These are phyloP conservation scores for Coreius guichenoti DNA, from an alignment of 2,797 vertebrate genomes.

Conservation along the genomic window DNA sequence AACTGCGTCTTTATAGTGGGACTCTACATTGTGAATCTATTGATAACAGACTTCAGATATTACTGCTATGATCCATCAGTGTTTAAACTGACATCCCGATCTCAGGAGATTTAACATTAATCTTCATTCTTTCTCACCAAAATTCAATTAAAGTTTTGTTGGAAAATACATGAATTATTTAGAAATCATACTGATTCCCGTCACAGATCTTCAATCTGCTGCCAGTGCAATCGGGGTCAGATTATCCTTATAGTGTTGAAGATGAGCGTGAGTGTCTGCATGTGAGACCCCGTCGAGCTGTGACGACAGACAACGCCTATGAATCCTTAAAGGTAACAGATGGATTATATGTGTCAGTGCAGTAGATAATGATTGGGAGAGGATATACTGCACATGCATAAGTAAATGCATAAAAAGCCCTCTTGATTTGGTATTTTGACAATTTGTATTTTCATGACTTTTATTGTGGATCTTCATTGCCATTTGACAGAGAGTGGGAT, in stretches of 20 bases:
- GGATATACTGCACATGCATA: not conserved
- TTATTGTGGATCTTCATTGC: not conserved
- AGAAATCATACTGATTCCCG: not conserved
- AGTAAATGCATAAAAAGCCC: not conserved
- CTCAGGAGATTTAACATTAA: not conserved
- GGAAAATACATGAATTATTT: not conserved
- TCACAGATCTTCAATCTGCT: constrained; percentile 53
- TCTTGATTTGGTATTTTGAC: no score
- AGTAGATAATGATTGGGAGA: not conserved
- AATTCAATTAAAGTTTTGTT: not conserved
- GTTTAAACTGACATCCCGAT: not conserved
- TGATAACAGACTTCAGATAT: no score
- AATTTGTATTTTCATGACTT: not conserved
- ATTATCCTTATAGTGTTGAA: not conserved
- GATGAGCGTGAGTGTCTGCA: constrained; percentile 40
- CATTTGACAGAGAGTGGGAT: constrained; percentile 45
- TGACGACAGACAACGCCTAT: not conserved
- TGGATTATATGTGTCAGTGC: not conserved
- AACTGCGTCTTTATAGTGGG: no score
- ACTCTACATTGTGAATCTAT: no score
- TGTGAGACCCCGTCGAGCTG: constrained; percentile 17
- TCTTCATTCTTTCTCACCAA: not conserved
- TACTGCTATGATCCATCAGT: not conserved
- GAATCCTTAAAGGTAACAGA: constrained; percentile 44
- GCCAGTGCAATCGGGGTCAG: constrained; percentile 13